Conservation (phyloP, 2,888 invertebrate genomes). For the Athalia cordata region DNA sequence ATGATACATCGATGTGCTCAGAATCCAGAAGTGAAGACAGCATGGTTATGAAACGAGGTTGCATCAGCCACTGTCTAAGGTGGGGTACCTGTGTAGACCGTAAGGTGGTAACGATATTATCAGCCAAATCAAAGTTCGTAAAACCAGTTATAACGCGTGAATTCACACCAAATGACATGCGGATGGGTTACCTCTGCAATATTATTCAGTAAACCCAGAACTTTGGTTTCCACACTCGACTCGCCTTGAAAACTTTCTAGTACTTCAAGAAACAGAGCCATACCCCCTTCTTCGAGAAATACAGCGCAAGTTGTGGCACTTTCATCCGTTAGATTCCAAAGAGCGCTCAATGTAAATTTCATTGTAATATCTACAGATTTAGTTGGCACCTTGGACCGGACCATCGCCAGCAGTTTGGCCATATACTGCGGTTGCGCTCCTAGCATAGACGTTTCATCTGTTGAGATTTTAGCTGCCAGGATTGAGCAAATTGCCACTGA, state of each 20-base stretch:
- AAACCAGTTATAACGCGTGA: neutral
- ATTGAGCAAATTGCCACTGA: slow-evolving; percentile 88
- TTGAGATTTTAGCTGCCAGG: slow-evolving; percentile 79
- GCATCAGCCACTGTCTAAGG: slow-evolving; percentile 76
- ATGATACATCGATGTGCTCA: slow-evolving; percentile 81
- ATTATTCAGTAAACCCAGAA: slow-evolving; percentile 83
- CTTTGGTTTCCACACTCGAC: slow-evolving; percentile 84
- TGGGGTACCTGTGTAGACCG: slow-evolving; percentile 74
- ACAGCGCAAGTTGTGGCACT: slow-evolving; percentile 82
- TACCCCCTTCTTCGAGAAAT: slow-evolving; percentile 81
- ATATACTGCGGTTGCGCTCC: slow-evolving; percentile 82
- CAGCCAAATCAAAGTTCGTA: neutral
- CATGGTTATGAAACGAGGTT: slow-evolving; percentile 76
- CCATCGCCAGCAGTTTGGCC: slow-evolving; percentile 80
- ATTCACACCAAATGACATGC: neutral
- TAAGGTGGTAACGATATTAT: slow-evolving; percentile 46
- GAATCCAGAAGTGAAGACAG: slow-evolving; percentile 76
- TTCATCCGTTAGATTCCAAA: slow-evolving; percentile 88
- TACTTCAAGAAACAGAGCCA: slow-evolving; percentile 80
- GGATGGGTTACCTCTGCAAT: slow-evolving; percentile 80
- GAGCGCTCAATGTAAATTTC: slow-evolving; percentile 84
- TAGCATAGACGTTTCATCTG: slow-evolving; percentile 80
- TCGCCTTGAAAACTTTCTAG: slow-evolving; percentile 79
- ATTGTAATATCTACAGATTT: slow-evolving; percentile 80
- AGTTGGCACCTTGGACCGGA: slow-evolving; percentile 76